Evolutionary conservation across 2,888 invertebrate genomes (phyloP).

Genomic region (Dynastes tityus): DNA sequence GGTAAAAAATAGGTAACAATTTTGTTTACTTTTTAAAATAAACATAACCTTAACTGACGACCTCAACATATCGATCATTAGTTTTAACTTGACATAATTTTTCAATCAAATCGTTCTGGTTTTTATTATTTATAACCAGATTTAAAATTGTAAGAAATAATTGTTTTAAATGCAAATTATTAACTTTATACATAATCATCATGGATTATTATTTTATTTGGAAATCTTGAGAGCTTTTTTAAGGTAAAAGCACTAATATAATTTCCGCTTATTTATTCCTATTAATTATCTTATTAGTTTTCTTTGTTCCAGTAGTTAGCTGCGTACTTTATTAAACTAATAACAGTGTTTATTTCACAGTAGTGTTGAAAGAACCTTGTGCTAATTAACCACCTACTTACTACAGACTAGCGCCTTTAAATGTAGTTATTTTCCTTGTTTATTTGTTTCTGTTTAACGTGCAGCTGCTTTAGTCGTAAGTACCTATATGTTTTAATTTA

Average conservation of each 20-base stretch:
- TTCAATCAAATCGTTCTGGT: too few species aligned
- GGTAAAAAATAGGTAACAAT: too few species aligned
- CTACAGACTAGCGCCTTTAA: conserved; percentile 43
- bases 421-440: conserved; percentile 8
- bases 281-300: conserved; percentile 3
- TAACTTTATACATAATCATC: too few species aligned
- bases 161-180: too few species aligned
- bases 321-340: conserved; percentile 14
- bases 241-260: conserved; percentile 1
- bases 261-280: not conserved
- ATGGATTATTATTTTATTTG: too few species aligned
- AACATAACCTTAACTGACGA: too few species aligned
- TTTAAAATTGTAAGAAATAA: too few species aligned
- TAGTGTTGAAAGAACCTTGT: conserved; percentile 53
- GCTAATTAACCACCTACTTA: conserved; percentile 60
- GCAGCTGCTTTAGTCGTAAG: conserved; percentile 57
- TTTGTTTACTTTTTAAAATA: too few species aligned
- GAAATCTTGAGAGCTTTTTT: not conserved
- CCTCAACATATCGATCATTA: too few species aligned
- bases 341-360: conserved; percentile 43
- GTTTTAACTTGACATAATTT: too few species aligned
- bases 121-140: too few species aligned
- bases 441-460: conserved; percentile 43
- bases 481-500: conserved; percentile 49
- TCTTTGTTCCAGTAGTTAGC: conserved; percentile 32